A percentile compares a stretch with the other conserved stretches of the same genome.
These are phyloP conservation scores for Diabrotica undecimpunctata DNA, from an alignment of 1,140 invertebrate genomes.

Conservation along the genomic window DNA sequence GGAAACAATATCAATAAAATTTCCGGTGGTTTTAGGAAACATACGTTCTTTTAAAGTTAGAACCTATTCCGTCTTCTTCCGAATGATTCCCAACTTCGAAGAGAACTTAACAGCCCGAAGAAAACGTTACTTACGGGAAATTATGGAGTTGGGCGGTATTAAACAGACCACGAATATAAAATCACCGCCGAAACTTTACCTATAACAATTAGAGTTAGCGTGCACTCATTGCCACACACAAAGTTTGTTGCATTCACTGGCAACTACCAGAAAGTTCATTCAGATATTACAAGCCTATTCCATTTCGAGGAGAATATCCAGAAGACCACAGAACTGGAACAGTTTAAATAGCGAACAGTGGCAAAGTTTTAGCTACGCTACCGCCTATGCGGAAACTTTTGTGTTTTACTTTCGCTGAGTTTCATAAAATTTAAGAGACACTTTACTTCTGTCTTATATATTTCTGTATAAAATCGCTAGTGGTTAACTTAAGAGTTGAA, in stretches of 20 bases:
- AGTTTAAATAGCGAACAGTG: not conserved
- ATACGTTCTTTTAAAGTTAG: slow-evolving; percentile 1
- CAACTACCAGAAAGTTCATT: slow-evolving; percentile 14
- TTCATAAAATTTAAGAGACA: too few species aligned
- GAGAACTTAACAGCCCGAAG: slow-evolving; percentile 6
- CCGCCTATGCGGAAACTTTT: not conserved
- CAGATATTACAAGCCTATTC: slow-evolving; percentile 22
- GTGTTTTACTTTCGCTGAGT: too few species aligned
- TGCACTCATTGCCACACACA: slow-evolving; percentile 22
- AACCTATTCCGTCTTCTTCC: not conserved
- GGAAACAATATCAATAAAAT: not conserved
- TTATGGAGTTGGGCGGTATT: slow-evolving; percentile 23
- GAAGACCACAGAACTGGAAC: slow-evolving; percentile 6
- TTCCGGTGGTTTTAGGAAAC: not conserved
- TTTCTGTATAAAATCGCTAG: too few species aligned
- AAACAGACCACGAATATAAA: slow-evolving; percentile 38
- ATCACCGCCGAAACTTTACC: slow-evolving; percentile 35
- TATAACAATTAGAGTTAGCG: slow-evolving; percentile 40
- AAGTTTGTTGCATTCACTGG: slow-evolving; percentile 19
- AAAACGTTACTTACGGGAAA: slow-evolving; percentile 3
- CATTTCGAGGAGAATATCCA: slow-evolving; percentile 10
- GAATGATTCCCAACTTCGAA: not conserved
- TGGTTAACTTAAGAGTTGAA: too few species aligned
- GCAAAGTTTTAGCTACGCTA: slow-evolving; percentile 13
- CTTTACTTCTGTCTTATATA: too few species aligned